Percentiles rank a stretch among this genome's conserved stretches.
Evolutionary conservation across 2,888 invertebrate species (phyloP).

Genomic region (Sinelater perroti): DNA sequence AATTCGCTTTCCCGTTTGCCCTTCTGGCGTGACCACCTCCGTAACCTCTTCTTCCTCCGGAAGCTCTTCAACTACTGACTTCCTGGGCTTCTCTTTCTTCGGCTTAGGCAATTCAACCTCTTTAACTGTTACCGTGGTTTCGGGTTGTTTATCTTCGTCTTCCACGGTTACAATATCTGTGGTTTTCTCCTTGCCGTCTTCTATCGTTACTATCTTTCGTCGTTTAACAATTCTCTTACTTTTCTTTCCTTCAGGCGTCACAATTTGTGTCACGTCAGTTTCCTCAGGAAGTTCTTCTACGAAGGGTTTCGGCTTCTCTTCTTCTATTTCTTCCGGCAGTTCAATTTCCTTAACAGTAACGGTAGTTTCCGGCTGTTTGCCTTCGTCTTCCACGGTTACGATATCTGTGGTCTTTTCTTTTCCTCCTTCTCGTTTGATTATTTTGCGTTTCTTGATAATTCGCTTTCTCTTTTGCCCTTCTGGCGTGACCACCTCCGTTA

Average conservation of each 20-base stretch:
- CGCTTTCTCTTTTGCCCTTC: slow-evolving; percentile 49
- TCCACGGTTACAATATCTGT: slow-evolving; percentile 46
- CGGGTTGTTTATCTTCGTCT: slow-evolving; percentile 47
- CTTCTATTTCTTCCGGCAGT: slow-evolving; percentile 53
- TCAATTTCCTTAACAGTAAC: slow-evolving; percentile 44
- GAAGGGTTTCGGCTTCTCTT: slow-evolving; percentile 36
- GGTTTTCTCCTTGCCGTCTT: slow-evolving; percentile 50
- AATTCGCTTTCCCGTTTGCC: slow-evolving; percentile 34
- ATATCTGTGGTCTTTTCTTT: slow-evolving; percentile 56
- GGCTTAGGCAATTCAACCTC: slow-evolving; percentile 37
- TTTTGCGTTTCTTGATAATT: slow-evolving; percentile 52
- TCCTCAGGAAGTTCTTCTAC: slow-evolving; percentile 36
- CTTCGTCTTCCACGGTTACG: slow-evolving; percentile 58
- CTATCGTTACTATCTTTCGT: slow-evolving; percentile 43
- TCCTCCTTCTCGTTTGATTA: slow-evolving; percentile 27
- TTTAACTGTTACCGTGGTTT: slow-evolving; percentile 41
- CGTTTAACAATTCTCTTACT: slow-evolving; percentile 55
- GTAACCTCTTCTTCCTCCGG: slow-evolving; percentile 38
- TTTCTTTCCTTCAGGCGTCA: slow-evolving; percentile 45
- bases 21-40: slow-evolving; percentile 36
- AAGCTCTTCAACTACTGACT: slow-evolving; percentile 38
- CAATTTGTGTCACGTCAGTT: slow-evolving; percentile 44
- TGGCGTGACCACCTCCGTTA: slow-evolving; percentile 39
- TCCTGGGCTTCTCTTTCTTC: slow-evolving; percentile 37
- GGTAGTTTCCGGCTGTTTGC: slow-evolving; percentile 54